Evolutionary conservation across 2,797 vertebrate genomes (phyloP).

Genomic region (Carcharodon carcharias): DNA sequence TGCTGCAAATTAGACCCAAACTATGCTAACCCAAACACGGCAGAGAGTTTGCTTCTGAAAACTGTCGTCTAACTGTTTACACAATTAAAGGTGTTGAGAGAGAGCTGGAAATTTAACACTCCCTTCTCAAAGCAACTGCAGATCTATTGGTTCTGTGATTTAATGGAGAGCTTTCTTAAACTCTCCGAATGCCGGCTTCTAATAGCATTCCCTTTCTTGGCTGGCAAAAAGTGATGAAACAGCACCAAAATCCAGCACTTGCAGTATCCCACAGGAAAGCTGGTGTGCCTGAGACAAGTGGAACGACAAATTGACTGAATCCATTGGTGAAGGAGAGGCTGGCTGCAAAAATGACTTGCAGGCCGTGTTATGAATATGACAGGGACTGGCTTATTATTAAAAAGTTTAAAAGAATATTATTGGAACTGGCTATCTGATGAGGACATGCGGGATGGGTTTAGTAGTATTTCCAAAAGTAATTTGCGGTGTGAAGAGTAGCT

Average conservation of each 20-base stretch:
- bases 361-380: neutral
- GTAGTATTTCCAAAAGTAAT: neutral
- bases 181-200: neutral
- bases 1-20: neutral
- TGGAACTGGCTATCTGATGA: neutral
- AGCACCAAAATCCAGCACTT: neutral
- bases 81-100: conserved; percentile 22
- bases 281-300: neutral
- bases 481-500: neutral
- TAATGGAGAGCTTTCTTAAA: neutral
- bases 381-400: neutral
- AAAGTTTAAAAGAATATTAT: neutral
- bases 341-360: neutral
- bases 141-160: neutral
- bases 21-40: neutral
- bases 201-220: neutral
- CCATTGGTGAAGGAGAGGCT: neutral
- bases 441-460: neutral
- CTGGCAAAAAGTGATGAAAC: neutral
- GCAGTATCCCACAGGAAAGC: neutral
- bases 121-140: neutral
- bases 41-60: neutral
- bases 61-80: neutral
- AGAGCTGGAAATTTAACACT: neutral
- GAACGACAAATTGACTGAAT: neutral